phyloP scores from a whole-genome alignment of 2,888 invertebrate species.

The Leptinotarsa haldemani region DNA sequence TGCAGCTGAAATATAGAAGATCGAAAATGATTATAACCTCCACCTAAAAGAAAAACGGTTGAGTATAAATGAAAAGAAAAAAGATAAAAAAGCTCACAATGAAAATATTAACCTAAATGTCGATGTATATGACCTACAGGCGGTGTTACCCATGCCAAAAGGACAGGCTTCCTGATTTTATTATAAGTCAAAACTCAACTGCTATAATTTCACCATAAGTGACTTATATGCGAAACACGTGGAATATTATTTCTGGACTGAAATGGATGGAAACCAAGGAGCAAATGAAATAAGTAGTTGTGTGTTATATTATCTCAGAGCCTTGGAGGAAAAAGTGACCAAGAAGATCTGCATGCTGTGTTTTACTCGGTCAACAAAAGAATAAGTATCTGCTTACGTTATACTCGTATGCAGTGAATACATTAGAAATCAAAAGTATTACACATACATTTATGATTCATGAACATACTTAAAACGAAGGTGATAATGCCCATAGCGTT shows the following conservation, averaged over 20 bases:
- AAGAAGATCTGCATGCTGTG: background rate
- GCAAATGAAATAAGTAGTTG: background rate
- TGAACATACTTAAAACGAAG: background rate
- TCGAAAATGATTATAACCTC: too few relatives aligned
- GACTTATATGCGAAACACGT: too few relatives aligned
- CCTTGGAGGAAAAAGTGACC: background rate
- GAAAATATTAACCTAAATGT: background rate
- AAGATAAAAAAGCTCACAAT: too few relatives aligned
- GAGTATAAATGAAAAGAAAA: too few relatives aligned
- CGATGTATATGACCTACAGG: background rate
- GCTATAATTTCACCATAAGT: too few relatives aligned
- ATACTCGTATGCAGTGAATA: too few relatives aligned
- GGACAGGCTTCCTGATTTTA: background rate
- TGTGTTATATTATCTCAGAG: conserved; percentile 6
- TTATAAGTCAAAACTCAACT: too few relatives aligned
- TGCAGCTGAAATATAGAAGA: too few relatives aligned
- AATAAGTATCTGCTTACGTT: background rate
- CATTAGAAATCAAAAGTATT: background rate
- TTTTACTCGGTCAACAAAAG: background rate
- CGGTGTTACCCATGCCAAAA: background rate
- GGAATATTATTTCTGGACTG: background rate
- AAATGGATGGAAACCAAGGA: background rate
- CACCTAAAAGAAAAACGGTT: too few relatives aligned
- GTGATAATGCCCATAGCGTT: background rate
- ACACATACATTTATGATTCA: background rate